A percentile compares a stretch with the other conserved stretches of the same genome.
Evolutionary conservation across 2,113 vertebrate species (phyloP).

Genomic region (Lagopus leucura): DNA sequence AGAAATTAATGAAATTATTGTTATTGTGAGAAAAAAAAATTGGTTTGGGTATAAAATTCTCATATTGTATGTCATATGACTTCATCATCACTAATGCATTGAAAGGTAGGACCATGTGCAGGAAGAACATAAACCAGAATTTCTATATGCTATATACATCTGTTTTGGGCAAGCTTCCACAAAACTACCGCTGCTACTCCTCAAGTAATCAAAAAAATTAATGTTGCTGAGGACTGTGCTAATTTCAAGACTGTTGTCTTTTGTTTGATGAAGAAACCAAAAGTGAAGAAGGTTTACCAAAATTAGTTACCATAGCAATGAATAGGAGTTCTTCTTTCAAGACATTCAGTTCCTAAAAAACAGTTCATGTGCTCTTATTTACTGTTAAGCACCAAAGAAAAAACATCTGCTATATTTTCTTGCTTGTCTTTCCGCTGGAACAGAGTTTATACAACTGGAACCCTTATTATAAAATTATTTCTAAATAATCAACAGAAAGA

Average conservation of each 20-base stretch:
- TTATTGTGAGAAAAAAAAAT: neutral
- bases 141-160: neutral
- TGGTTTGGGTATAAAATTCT: neutral
- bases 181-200: neutral
- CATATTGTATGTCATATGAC: neutral
- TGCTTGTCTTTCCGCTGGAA: neutral
- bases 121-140: neutral
- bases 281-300: neutral
- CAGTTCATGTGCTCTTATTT: neutral
- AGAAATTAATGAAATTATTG: neutral
- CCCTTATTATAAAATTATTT: neutral
- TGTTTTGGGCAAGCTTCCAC: neutral
- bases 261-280: neutral
- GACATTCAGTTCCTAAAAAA: neutral
- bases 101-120: neutral
- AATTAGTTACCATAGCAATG: neutral
- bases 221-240: neutral
- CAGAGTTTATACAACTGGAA: neutral
- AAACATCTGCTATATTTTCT: neutral
- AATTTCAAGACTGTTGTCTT: neutral
- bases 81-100: neutral
- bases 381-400: neutral
- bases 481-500: neutral
- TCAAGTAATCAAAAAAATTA: neutral
- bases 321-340: neutral